Evolutionary conservation across 2,113 vertebrate species (phyloP), one percentile per base, ranked within the genome.

Genomic region (Oxygymnocypris stewartii): DNA sequence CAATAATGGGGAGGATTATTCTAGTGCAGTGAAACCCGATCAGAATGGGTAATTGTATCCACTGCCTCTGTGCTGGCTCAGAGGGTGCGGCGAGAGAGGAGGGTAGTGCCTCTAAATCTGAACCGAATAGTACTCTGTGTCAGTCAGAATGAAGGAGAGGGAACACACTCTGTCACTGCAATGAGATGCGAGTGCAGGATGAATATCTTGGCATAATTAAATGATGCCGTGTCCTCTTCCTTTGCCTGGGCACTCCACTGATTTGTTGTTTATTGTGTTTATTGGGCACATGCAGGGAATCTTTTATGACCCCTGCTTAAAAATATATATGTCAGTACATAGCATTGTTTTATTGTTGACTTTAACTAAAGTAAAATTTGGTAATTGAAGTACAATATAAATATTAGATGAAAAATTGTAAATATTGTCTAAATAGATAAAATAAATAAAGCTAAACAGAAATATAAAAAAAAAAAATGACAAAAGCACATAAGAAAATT

Each of bases 61-160:
- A 88, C 79, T 87, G 89, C 89, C 63, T 82, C 79, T 16, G 61
- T 74, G 54, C 59, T 28, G 42, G 95, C 67, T 95, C 94, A 94
- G 95, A 96, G 88, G 79, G 92, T 89, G 76, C 88, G 82, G 90
- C 88, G 82, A 94, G 88, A 88, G 89, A 94, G 94, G 71, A 87
- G 88, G 1, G 95, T 97, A 90, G 96, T 97, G 51, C 57, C 51
- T 81, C 65, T 74, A 44, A 65, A 84, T 61, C 47, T 86, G 57
- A 88, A 82, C 42, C 85, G 63, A 76, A 79, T 88, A 87, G 85
- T 75, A 40, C 63, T 81, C 61, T 0, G 35, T 88, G 88, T 87
- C 88, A 84, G 79, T 79, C 59, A 49, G 51, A 78, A 84, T 87
- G 87, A 89, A 75, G 88, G 82, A 61, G 77, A 67, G 49, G 87